A percentile compares a stretch with the other conserved stretches of the same genome.
These are phyloP conservation scores for Petaurus breviceps DNA, from an alignment of 2,113 vertebrate genomes.

Conservation along the genomic window DNA sequence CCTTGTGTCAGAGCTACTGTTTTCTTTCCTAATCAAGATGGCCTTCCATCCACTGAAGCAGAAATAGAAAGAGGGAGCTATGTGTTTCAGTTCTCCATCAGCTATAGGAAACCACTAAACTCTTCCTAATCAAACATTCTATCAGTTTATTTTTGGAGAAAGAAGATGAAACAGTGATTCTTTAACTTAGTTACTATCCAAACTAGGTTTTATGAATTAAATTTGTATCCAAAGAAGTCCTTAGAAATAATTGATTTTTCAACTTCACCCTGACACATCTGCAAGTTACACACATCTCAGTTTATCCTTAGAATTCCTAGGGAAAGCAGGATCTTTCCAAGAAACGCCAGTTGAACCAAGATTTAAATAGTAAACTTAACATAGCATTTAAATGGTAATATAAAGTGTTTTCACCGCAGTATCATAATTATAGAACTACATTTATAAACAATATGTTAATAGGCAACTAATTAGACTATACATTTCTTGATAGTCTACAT, in stretches of 20 bases:
- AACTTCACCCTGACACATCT: not conserved
- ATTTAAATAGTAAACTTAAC: not conserved
- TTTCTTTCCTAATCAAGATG: not conserved
- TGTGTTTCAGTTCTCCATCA: not conserved
- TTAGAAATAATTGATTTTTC: not conserved
- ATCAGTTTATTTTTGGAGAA: not conserved
- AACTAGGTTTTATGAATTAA: not conserved
- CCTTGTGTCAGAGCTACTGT: not conserved
- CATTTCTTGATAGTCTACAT: conserved; percentile 4
- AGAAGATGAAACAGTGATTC: not conserved
- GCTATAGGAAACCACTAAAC: not conserved
- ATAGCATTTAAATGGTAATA: conserved; percentile 49
- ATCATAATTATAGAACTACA: conserved; percentile 24
- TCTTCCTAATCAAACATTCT: not conserved
- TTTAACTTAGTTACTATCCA: not conserved
- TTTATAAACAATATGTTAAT: conserved; percentile 44
- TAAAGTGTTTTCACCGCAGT: conserved; percentile 36
- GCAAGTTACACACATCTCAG: not conserved
- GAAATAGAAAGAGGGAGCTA: not conserved
- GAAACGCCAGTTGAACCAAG: not conserved
- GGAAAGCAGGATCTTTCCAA: not conserved
- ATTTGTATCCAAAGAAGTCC: not conserved
- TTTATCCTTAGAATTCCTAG: not conserved
- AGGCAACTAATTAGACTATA: conserved; percentile 42
- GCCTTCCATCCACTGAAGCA: not conserved